Conservation (phyloP, 2,113 vertebrate species). For the Muscicapa adusta region DNA sequence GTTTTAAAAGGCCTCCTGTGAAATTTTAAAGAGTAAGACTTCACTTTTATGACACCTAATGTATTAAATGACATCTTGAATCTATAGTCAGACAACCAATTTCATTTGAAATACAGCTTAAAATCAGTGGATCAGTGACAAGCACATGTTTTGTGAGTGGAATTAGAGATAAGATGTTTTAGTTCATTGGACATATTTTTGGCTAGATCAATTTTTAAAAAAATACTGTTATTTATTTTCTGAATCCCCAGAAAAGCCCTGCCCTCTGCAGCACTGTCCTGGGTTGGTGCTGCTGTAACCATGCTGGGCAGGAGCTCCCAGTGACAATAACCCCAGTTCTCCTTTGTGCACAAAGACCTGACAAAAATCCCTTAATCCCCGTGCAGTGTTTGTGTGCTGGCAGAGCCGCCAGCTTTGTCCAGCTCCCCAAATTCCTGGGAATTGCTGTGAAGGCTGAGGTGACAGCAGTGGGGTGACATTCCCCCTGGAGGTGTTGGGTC, state of each 20-base stretch:
- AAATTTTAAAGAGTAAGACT: neutral
- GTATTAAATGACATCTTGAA: neutral
- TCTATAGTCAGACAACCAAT: neutral
- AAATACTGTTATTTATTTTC: neutral
- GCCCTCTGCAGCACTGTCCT: neutral
- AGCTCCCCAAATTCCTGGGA: rapidly evolving
- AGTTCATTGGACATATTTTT: neutral
- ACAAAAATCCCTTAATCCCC: neutral
- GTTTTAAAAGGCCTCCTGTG: neutral
- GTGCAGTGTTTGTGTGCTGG: rapidly evolving
- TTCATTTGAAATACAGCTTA: neutral
- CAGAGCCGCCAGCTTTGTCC: neutral
- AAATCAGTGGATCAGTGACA: neutral
- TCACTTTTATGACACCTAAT: neutral
- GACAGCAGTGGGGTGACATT: neutral
- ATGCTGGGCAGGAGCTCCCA: neutral
- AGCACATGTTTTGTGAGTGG: neutral
- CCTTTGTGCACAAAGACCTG: neutral
- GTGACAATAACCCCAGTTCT: neutral
- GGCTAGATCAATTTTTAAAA: rapidly evolving
- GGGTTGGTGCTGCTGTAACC: neutral
- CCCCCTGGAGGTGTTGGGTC: neutral
- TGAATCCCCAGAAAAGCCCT: too few species aligned
- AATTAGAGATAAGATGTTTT: neutral
- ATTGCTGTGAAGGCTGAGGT: rapidly evolving